phyloP scores from a whole-genome alignment of 2,888 invertebrate species.

The Epistrophe grossulariae region DNA sequence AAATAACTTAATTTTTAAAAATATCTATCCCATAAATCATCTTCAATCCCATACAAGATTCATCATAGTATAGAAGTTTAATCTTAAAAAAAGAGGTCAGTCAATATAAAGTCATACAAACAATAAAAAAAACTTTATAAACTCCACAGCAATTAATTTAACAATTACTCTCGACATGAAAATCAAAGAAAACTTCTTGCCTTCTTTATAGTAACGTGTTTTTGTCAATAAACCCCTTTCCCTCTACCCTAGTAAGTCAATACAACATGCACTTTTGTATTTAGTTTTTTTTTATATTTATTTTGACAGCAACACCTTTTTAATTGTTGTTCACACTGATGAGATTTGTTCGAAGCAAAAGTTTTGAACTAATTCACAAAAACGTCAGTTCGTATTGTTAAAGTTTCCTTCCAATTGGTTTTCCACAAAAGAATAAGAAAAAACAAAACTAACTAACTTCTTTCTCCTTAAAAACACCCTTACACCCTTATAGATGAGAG shows the following conservation, averaged over 20 bases:
- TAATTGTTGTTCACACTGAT: constrained; percentile 64
- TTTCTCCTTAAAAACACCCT: neutral
- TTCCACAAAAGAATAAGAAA: neutral
- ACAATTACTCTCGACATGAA: neutral
- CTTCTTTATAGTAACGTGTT: constrained; percentile 3
- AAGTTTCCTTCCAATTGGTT: constrained; percentile 45
- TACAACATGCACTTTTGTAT: constrained; percentile 29
- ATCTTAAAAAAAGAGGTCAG: neutral
- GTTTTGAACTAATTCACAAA: constrained; percentile 56
- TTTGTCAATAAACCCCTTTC: constrained; percentile 2
- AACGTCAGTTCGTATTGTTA: constrained; percentile 58
- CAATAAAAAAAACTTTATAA: constrained; percentile 2
- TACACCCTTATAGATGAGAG: neutral
- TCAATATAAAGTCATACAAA: neutral
- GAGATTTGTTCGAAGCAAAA: constrained; percentile 50
- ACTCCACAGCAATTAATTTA: constrained; percentile 38
- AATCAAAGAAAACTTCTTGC: constrained; percentile 33
- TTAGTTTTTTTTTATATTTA: neutral
- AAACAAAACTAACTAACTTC: neutral
- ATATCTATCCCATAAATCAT: no score
- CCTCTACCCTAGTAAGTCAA: constrained; percentile 42
- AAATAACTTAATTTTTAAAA: no score
- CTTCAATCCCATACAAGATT: no score
- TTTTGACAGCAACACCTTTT: constrained; percentile 70
- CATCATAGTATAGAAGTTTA: no score